Evolutionary conservation across 2,888 invertebrate genomes (phyloP).

Genomic region (Leucophenga montana): DNA sequence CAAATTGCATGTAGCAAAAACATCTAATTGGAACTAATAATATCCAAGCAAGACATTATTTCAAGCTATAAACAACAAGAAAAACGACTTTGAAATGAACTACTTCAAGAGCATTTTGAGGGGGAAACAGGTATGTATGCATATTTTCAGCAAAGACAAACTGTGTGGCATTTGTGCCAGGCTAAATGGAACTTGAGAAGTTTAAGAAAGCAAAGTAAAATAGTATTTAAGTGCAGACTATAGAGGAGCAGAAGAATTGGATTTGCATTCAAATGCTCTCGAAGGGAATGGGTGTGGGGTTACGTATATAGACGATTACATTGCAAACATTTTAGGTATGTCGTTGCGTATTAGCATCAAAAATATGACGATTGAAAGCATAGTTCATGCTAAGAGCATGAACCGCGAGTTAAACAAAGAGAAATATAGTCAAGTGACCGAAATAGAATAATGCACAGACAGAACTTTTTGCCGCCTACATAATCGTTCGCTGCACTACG

Average conservation of each 20-base stretch:
- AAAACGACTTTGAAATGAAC: not conserved
- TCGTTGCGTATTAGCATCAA: conserved; percentile 39
- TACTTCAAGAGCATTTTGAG: conserved; percentile 3
- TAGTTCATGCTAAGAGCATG: not conserved
- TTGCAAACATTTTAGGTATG: conserved; percentile 50
- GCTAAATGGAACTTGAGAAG: not conserved
- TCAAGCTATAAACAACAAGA: conserved; percentile 52
- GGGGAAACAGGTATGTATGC: conserved; percentile 33
- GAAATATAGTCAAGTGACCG: not conserved
- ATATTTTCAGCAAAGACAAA: not conserved
- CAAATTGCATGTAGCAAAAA: conserved; percentile 43
- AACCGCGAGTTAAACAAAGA: not conserved
- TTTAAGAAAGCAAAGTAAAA: not conserved
- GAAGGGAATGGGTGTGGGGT: not conserved
- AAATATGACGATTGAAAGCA: conserved; percentile 12
- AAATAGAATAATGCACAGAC: not conserved
- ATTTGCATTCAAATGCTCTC: not conserved
- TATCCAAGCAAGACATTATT: conserved; percentile 39
- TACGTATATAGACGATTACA: conserved; percentile 36
- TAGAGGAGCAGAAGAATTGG: conserved; percentile 4
- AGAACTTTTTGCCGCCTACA: not conserved
- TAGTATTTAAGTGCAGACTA: not conserved
- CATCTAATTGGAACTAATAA: conserved; percentile 66
- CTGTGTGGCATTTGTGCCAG: not conserved
- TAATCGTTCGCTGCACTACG: conserved; percentile 29